Evolutionary conservation across 2,113 vertebrate species (phyloP).

Genomic region (Cardinalis cardinalis): DNA sequence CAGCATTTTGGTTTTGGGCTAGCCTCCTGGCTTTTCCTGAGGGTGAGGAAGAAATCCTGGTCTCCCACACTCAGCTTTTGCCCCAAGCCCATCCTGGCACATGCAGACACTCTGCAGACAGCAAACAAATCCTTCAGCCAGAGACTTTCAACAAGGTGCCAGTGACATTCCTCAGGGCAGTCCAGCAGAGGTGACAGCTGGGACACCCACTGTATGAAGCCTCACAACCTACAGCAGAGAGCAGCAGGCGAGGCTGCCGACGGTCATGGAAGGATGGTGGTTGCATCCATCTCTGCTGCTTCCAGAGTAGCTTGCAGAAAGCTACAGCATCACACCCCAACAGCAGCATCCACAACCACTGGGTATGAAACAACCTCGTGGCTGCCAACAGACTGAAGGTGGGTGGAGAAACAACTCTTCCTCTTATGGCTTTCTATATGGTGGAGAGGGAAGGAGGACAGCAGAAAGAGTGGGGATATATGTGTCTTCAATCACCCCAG

Average conservation of each 20-base stretch:
- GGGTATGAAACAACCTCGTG: fast-evolving
- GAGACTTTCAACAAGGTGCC: background rate
- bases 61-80: background rate
- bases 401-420: background rate
- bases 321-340: background rate
- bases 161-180: background rate
- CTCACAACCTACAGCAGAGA: background rate
- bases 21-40: background rate
- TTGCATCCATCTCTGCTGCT: background rate
- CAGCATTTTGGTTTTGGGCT: background rate
- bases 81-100: too few relatives aligned
- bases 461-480: background rate
- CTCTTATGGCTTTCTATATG: background rate
- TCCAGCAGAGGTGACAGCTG: background rate
- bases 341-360: background rate
- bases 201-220: fast-evolving
- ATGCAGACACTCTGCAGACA: background rate
- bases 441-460: background rate
- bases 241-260: fast-evolving
- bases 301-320: background rate
- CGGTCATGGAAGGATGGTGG: fast-evolving
- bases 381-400: background rate
- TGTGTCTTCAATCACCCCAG: background rate
- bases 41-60: background rate
- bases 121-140: background rate